A percentile compares a stretch with the other conserved stretches of the same genome.
phyloP scores from a whole-genome alignment of 1,140 invertebrate species.

The Panulirus ornatus region DNA sequence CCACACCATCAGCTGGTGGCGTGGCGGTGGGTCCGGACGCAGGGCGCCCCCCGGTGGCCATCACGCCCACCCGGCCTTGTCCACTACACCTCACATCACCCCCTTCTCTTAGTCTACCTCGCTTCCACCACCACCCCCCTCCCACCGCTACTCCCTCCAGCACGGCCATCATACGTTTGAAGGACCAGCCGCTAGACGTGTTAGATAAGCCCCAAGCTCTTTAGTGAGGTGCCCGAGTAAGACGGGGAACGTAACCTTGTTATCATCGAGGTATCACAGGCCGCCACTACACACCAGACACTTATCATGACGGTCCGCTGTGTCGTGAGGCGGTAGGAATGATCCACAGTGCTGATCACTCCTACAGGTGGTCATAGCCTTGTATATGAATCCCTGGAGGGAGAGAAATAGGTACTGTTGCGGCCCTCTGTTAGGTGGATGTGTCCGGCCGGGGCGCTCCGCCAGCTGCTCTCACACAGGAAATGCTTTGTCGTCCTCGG shows the following conservation, averaged over 20 bases:
- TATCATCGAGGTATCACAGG: not conserved
- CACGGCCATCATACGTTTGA: not conserved
- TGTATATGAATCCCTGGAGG: not conserved
- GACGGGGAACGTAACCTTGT: not conserved
- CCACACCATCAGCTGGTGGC: not conserved
- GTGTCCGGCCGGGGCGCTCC: constrained; percentile 28
- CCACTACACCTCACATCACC: not conserved
- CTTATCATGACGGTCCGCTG: too few species aligned
- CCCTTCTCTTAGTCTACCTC: not conserved
- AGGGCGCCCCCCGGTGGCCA: not conserved
- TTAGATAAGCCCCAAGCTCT: not conserved
- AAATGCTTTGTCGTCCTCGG: constrained; percentile 39
- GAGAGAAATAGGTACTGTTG: not conserved
- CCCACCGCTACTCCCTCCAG: too few species aligned
- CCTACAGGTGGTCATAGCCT: constrained; percentile 29
- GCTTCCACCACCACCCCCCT: not conserved
- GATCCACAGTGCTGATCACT: not conserved
- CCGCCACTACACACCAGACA: not conserved
- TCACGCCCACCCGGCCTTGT: not conserved
- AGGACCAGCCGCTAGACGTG: not conserved
- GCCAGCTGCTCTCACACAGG: constrained; percentile 12
- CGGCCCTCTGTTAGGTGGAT: not conserved
- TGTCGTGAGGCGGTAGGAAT: not conserved
- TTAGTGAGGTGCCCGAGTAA: not conserved
- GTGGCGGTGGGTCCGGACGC: not conserved